Conservation (phyloP, 2,113 vertebrate genomes). For the Nyctibius bracteatus region DNA sequence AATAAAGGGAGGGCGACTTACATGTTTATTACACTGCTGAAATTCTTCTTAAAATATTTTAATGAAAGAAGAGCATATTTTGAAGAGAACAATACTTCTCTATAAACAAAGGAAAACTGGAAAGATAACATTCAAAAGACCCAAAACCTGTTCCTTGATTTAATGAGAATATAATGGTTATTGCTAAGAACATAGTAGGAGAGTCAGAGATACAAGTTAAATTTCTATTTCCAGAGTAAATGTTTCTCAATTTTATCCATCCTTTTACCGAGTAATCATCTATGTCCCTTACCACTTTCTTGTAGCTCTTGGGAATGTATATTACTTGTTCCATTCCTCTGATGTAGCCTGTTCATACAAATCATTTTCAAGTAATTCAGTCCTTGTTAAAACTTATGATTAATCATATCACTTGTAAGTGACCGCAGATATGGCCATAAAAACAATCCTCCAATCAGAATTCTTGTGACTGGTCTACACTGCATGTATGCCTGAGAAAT, state of each 20-base stretch:
- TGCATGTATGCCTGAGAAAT: accelerated
- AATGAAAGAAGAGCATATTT: neutral
- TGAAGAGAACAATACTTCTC: neutral
- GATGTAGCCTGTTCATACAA: neutral
- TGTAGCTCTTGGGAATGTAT: neutral
- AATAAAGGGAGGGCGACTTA: neutral
- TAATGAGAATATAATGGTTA: neutral
- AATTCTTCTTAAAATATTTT: neutral
- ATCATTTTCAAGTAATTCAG: neutral
- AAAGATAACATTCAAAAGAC: neutral
- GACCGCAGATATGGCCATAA: neutral
- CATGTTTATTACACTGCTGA: neutral
- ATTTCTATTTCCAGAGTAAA: neutral
- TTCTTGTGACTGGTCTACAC: neutral
- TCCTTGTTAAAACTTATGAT: neutral
- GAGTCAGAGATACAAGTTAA: neutral
- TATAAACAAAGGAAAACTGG: neutral
- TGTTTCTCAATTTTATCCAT: neutral
- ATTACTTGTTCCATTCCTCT: neutral
- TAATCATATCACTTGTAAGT: neutral
- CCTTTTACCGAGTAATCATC: neutral
- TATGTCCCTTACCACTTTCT: neutral
- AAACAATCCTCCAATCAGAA: neutral
- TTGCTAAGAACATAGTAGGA: neutral
- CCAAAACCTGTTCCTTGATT: neutral